Percentiles rank a stretch among this genome's conserved stretches.
Evolutionary conservation across 2,888 invertebrate genomes (phyloP).

Genomic region (Pandemis heparana): DNA sequence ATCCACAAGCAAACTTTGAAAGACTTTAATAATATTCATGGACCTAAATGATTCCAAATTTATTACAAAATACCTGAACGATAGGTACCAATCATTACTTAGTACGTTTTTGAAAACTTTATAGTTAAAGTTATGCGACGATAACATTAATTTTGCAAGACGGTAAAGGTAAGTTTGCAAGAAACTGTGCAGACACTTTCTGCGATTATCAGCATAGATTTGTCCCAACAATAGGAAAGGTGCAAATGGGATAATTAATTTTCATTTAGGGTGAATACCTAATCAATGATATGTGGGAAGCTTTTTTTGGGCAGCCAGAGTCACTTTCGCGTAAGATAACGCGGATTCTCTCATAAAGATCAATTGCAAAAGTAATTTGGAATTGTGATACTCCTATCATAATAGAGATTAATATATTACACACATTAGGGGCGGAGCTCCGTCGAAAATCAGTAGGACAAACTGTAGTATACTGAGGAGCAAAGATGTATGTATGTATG

Average conservation of each 20-base stretch:
- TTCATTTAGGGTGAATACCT: slow-evolving; percentile 1
- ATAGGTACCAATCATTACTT: neutral
- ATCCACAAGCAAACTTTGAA: neutral
- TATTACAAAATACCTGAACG: neutral
- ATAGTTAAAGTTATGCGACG: neutral
- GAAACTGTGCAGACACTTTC: slow-evolving; percentile 24
- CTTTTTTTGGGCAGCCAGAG: too few relatives aligned
- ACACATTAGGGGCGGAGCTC: too few relatives aligned
- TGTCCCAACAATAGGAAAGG: slow-evolving; percentile 18
- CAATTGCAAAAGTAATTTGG: too few relatives aligned
- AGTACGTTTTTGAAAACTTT: neutral
- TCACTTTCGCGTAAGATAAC: too few relatives aligned
- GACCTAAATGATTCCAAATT: neutral
- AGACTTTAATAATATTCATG: neutral
- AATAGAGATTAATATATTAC: too few relatives aligned
- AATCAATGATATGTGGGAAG: too few relatives aligned
- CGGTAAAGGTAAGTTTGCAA: slow-evolving; percentile 19
- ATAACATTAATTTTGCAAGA: neutral
- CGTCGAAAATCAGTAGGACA: too few relatives aligned
- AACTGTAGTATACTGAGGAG: too few relatives aligned
- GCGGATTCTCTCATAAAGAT: too few relatives aligned
- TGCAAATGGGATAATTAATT: too few relatives aligned
- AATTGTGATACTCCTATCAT: too few relatives aligned
- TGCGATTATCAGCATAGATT: slow-evolving; percentile 26
- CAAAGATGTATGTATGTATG: too few relatives aligned